Evolutionary conservation across 1,140 invertebrate species (phyloP), one percentile per base, ranked within the genome.

Genomic region (Lasioglossum baleicum): DNA sequence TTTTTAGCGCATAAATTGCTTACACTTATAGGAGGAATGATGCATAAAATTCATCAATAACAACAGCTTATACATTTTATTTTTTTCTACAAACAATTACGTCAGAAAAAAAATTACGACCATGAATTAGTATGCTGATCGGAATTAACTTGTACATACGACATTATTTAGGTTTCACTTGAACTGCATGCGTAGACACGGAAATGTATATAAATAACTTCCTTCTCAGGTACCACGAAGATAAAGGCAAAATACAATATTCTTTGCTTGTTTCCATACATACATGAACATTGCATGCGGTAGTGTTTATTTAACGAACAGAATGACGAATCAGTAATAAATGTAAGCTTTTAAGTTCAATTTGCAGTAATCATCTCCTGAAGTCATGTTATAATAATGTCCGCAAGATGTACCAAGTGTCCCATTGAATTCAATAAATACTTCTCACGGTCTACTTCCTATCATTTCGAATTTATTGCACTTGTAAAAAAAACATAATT

Each of bases 241-340:
- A 68, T 31, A 13, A 60, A 40, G 22, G 51, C 8, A 56, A 20
- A 71, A 61, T 35, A 69, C 44, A 63, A 68, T 61, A 44, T 60
- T 66, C 13, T 75, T 20, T 65, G 61, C 72, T 78, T 75, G 7
- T 65, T 81, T 70, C 15, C 15, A 6, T 70, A n/a, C 8, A 61
- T 64, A 72, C 20, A 58, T 81, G 17, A 40, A 53, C 31, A 71
- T 81, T 85, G 82, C 78, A 81, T 85, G 78, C n/a, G 53, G 26
- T 81, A 81, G 40, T 53, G 44, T 35, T 26, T 75, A 75, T 42
- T 75, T 48, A 74, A 80, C 64, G 48, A 68, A 20, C 53, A 84
- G 60, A 69, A 77, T 64, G 60, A 85, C 65, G 13, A 85, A 84
- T 84, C 78, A 81, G 73, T 85, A 85, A 85, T 84, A 81, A 85